phyloP scores from a whole-genome alignment of 2,888 invertebrate species.

The Cephus spinipes region DNA sequence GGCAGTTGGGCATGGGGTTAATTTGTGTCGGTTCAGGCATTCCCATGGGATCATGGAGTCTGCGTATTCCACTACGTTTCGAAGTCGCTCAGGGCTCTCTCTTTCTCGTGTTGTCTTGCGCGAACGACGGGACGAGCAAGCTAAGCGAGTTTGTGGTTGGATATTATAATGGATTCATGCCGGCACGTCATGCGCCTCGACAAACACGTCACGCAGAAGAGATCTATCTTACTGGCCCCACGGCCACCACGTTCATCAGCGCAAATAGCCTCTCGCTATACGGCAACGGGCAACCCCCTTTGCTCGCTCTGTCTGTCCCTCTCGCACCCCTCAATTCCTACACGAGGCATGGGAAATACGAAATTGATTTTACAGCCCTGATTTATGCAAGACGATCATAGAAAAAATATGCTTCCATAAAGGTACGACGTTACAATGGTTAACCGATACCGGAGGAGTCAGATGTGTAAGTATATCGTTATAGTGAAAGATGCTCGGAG shows the following conservation, averaged over 20 bases:
- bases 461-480: not conserved
- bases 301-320: not conserved
- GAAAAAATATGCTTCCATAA: constrained; percentile 32
- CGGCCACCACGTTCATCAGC: constrained; percentile 47
- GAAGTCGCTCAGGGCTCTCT: constrained; percentile 12
- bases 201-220: constrained; percentile 48
- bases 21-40: not conserved
- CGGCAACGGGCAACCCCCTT: constrained; percentile 2
- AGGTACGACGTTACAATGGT: constrained; percentile 13
- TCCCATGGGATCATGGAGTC: not conserved
- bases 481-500: not conserved
- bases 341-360: constrained; percentile 28
- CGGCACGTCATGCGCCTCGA: constrained; percentile 39
- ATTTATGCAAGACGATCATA: constrained; percentile 47
- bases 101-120: constrained; percentile 7
- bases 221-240: constrained; percentile 45
- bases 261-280: constrained; percentile 35
- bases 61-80: not conserved
- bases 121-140: constrained; percentile 7
- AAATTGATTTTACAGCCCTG: constrained; percentile 50
- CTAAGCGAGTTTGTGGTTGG: constrained; percentile 23
- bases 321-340: not conserved
- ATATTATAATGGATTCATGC: constrained; percentile 42
- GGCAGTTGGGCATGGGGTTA: not conserved
- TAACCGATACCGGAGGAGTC: not conserved